Evolutionary conservation across 92 coral and sea anemone genomes (phyloP).

Genomic region (Umimayanthus chanpuru): DNA sequence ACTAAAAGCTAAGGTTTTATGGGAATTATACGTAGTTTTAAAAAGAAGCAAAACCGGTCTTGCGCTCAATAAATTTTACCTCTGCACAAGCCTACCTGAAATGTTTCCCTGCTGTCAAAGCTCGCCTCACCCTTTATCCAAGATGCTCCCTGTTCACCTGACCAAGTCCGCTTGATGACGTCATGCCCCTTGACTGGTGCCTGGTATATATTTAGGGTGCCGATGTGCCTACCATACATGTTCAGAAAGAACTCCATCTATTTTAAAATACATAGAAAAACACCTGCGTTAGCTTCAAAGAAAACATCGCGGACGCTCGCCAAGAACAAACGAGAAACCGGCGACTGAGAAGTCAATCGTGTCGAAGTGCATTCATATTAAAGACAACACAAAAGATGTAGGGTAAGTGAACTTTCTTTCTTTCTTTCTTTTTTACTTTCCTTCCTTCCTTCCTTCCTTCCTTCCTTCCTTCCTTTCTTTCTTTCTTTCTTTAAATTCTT

Average conservation of each 20-base stretch:
- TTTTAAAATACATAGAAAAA: slow-evolving; percentile 3
- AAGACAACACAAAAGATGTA: no score
- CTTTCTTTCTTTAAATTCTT: no score
- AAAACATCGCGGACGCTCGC: background rate
- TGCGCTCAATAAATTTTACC: background rate
- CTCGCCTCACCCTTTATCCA: slow-evolving; percentile 63
- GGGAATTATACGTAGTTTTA: no score
- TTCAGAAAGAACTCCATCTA: slow-evolving; percentile 74
- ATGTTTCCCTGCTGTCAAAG: slow-evolving; percentile 77
- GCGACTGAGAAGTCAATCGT: no score
- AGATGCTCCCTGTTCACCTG: slow-evolving; percentile 43
- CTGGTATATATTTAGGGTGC: slow-evolving; percentile 69
- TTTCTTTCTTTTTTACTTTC: no score
- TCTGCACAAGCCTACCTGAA: slow-evolving; percentile 64
- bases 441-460: no score
- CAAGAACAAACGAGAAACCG: no score
- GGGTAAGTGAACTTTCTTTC: no score
- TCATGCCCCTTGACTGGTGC: slow-evolving; percentile 78
- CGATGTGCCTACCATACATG: slow-evolving; percentile 70
- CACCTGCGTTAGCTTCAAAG: background rate
- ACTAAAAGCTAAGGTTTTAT: no score
- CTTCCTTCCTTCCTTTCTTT: no score
- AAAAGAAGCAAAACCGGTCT: background rate
- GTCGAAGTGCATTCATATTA: no score
- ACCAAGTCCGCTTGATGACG: slow-evolving; percentile 49